Evolutionary conservation across 1,140 invertebrate genomes (phyloP), one percentile per base, ranked within the genome.

Genomic region (Chironomus tepperi): DNA sequence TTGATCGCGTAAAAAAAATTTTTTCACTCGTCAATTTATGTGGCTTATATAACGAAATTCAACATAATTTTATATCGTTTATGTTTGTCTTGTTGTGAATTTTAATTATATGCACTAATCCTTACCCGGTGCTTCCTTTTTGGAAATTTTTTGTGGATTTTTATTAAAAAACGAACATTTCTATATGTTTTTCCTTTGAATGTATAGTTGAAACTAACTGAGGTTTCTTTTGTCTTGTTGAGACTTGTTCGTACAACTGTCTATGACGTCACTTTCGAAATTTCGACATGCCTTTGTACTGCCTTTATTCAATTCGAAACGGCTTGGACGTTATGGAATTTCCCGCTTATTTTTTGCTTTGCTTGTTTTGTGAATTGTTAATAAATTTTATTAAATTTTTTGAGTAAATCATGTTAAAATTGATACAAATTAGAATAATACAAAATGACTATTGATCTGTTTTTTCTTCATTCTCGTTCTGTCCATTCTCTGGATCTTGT

Each of bases 51-150:
- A 57, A 15, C 47, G 18, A 70, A 21, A 21, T 70, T 70, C 16
- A 19, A 18, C 65, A 19, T 18, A 19, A 70, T 70, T 70, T 70
- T 18, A 18, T n/a, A 16, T 21, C 65, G 7, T 19, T 70, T 70
- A 12, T 70, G 19, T 19, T 57, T 12, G 7, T 0, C 6, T 1
- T 70, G 18, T 18, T 70, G 65, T 10, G 6, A 5, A 70, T 9
- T 21, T 19, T 19, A 18, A 70, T 70, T 70, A 19, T 70, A 8
- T 70, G 9, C 16, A 57, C 12, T 5, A 18, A 16, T 70, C n/a
- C 65, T 18, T 70, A 70, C 65, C 65, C 65, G 65, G 65, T 70
- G 65, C 65, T 70, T 70, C 65, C 65, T 70, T 70, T n/a, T 18
- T 18, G n/a, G 65, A 16, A 70, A 70, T 19, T 70, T 70, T 70